Evolutionary conservation across 2,888 invertebrate species (phyloP).

Genomic region (Drosophila putrida): DNA sequence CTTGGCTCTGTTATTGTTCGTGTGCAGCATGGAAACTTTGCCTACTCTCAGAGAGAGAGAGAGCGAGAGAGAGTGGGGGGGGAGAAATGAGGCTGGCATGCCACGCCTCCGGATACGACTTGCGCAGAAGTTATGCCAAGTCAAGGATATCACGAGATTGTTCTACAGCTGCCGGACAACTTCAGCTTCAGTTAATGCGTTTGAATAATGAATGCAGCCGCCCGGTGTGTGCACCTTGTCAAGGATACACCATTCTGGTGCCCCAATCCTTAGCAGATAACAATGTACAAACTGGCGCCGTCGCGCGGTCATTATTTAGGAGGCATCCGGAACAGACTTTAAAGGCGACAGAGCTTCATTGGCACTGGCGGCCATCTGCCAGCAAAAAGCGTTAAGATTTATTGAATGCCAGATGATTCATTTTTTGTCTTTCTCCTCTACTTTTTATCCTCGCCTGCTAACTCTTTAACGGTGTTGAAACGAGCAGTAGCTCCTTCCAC

Average conservation of each 20-base stretch:
- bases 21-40: slow-evolving; percentile 67
- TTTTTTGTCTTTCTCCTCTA: slow-evolving; percentile 27
- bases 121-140: slow-evolving; percentile 72
- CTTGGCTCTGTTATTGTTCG: slow-evolving; percentile 77
- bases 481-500: background rate
- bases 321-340: slow-evolving; percentile 61
- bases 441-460: slow-evolving; percentile 2
- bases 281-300: slow-evolving; percentile 76
- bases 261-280: slow-evolving; percentile 64
- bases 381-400: slow-evolving; percentile 69
- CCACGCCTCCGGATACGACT: slow-evolving; percentile 24
- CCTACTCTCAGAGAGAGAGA: background rate
- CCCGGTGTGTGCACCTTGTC: slow-evolving; percentile 53
- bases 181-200: slow-evolving; percentile 69
- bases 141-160: slow-evolving; percentile 77
- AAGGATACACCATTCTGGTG: slow-evolving; percentile 25
- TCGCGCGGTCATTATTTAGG: slow-evolving; percentile 72
- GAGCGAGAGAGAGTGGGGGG: background rate
- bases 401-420: slow-evolving; percentile 77
- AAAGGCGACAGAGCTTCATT: slow-evolving; percentile 6
- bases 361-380: slow-evolving; percentile 55
- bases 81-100: background rate
- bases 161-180: slow-evolving; percentile 50
- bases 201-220: slow-evolving; percentile 73
- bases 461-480: slow-evolving; percentile 56